phyloP scores from a whole-genome alignment of 1,140 invertebrate species.

The Lasioglossum baleicum region DNA sequence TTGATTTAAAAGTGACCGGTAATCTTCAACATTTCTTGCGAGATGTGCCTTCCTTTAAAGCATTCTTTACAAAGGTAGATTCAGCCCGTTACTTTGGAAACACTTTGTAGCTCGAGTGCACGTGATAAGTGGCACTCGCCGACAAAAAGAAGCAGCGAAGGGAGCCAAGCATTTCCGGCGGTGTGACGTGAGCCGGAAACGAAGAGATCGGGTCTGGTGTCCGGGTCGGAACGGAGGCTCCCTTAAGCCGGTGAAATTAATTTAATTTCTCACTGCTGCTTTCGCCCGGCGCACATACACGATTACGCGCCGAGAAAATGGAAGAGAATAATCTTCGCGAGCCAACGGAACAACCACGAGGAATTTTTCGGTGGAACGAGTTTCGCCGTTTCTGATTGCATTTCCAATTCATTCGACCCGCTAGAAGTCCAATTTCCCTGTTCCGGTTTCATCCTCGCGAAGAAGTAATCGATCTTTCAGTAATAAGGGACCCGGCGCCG shows the following conservation, averaged over 20 bases:
- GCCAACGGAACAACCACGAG: not conserved
- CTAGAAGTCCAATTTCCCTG: not conserved
- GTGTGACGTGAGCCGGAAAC: conserved; percentile 48
- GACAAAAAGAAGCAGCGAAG: conserved; percentile 24
- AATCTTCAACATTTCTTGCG: no score
- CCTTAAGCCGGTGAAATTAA: conserved; percentile 68
- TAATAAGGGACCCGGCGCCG: not conserved
- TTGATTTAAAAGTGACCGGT: no score
- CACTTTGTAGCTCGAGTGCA: not conserved
- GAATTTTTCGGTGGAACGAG: not conserved
- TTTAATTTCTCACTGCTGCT: conserved; percentile 61
- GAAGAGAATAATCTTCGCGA: not conserved
- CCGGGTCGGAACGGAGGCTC: conserved; percentile 29
- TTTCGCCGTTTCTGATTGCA: not conserved
- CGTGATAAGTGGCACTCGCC: not conserved
- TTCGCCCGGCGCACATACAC: conserved; percentile 33
- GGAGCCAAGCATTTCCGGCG: conserved; percentile 34
- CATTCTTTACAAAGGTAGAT: not conserved
- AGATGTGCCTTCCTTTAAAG: no score
- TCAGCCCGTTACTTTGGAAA: not conserved
- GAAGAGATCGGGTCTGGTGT: conserved; percentile 36
- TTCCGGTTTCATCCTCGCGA: not conserved
- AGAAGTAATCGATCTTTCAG: not conserved
- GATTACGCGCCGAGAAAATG: conserved; percentile 7
- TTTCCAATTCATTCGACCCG: not conserved